Percentiles rank a stretch among this genome's conserved stretches.
These are phyloP conservation scores for Xenopus petersii DNA, from an alignment of 2,797 vertebrate species.

Conservation along the genomic window DNA sequence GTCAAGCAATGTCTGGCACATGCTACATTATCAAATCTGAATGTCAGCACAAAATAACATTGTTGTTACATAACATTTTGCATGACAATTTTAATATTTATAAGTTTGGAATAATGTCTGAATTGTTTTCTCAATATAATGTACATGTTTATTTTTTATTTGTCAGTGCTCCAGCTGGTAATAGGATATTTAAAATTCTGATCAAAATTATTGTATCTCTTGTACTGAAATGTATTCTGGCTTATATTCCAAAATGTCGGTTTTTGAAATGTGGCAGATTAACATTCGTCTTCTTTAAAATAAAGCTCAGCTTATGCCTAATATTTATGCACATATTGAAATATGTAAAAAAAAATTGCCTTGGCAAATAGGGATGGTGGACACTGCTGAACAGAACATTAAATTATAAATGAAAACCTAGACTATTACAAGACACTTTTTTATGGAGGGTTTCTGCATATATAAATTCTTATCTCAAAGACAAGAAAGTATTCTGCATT, in stretches of 20 bases:
- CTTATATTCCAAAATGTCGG: no score
- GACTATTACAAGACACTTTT: no score
- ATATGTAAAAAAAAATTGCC: constrained; percentile 26
- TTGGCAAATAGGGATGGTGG: constrained; percentile 8
- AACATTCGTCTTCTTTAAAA: no score
- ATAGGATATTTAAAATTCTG: background rate
- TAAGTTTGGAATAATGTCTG: constrained; percentile 71
- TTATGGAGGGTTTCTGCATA: no score
- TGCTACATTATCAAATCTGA: constrained; percentile 80
- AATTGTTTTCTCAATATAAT: constrained; percentile 69
- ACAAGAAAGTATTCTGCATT: no score
- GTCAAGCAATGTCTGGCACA: constrained; percentile 79
- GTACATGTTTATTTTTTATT: constrained; percentile 63
- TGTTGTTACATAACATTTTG: constrained; percentile 82
- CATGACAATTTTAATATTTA: constrained; percentile 83
- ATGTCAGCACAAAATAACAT: constrained; percentile 82
- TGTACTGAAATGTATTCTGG: no score
- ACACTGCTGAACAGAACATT: background rate
- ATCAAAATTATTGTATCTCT: constrained; percentile 26
- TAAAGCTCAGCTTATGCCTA: no score
- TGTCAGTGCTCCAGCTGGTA: constrained; percentile 75
- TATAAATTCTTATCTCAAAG: no score
- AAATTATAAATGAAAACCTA: background rate
- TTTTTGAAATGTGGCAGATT: no score
- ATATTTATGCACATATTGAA: no score